phyloP scores from a whole-genome alignment of 2,888 invertebrate species.

The Pandemis cinnamomeana region DNA sequence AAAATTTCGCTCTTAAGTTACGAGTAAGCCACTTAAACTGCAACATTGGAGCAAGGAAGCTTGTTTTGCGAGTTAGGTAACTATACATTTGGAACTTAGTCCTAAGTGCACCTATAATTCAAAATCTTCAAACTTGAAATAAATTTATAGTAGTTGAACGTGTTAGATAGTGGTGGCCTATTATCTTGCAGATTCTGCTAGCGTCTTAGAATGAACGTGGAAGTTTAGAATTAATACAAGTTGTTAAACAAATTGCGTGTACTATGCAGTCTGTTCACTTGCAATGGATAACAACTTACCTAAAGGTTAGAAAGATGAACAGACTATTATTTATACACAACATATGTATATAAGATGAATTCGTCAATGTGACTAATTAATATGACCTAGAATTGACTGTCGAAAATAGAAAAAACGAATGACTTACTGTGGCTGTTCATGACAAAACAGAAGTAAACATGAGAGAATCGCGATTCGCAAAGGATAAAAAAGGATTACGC shows the following conservation, averaged over 20 bases:
- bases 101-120: slow-evolving; percentile 42
- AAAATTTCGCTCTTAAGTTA: slow-evolving; percentile 23
- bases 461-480: neutral
- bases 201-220: slow-evolving; percentile 11
- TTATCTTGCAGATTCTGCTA: slow-evolving; percentile 31
- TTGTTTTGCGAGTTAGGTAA: slow-evolving; percentile 38
- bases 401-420: neutral
- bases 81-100: slow-evolving; percentile 37
- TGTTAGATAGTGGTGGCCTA: slow-evolving; percentile 35
- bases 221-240: slow-evolving; percentile 18
- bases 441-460: neutral
- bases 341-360: neutral
- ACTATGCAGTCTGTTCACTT: neutral
- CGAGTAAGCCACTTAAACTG: slow-evolving; percentile 23
- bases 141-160: slow-evolving; percentile 40
- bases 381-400: neutral
- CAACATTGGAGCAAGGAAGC: slow-evolving; percentile 29
- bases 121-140: slow-evolving; percentile 41
- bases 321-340: neutral
- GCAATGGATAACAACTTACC: neutral
- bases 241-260: slow-evolving; percentile 5
- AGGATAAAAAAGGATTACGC: neutral
- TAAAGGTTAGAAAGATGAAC: neutral
- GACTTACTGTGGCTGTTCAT: neutral
- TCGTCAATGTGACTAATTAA: neutral